These are phyloP conservation scores for Maniola hyperantus DNA, from an alignment of 2,888 invertebrate species.

Conservation along the genomic window DNA sequence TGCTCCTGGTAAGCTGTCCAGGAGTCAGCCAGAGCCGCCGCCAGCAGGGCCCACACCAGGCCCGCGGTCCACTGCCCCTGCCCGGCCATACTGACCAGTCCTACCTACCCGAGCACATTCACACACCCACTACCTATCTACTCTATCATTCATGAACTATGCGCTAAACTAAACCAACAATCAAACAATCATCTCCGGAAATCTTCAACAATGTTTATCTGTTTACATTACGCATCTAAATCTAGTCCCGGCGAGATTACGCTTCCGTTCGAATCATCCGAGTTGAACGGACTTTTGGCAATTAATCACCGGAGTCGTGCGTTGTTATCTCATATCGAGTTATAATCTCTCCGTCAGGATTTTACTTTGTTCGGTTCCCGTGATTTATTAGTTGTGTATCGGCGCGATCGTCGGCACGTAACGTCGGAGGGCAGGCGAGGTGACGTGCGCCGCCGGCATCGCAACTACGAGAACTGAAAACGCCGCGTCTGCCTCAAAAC, in stretches of 20 bases:
- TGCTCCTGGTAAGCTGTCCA: conserved; percentile 86
- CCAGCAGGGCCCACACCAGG: conserved; percentile 64
- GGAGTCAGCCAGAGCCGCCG: conserved; percentile 83
- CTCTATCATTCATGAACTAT: conserved; percentile 51
- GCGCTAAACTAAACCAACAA: conserved; percentile 61
- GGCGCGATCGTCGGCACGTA: conserved; percentile 68
- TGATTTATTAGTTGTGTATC: conserved; percentile 74
- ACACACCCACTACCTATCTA: conserved; percentile 52
- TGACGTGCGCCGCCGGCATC: conserved; percentile 72
- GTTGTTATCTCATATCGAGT: conserved; percentile 73
- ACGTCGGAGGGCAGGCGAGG: conserved; percentile 53
- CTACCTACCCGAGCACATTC: conserved; percentile 57
- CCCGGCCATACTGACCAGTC: conserved; percentile 57
- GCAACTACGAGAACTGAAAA: conserved; percentile 69
- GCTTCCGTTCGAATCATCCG: conserved; percentile 60
- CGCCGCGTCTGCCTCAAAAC: conserved; percentile 52
- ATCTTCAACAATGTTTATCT: conserved; percentile 71
- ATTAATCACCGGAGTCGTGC: conserved; percentile 67
- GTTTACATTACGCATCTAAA: conserved; percentile 70
- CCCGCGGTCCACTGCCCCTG: conserved; percentile 61
- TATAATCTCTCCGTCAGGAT: conserved; percentile 71
- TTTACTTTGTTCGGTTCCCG: conserved; percentile 63
- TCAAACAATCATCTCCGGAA: conserved; percentile 54
- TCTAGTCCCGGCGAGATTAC: conserved; percentile 62
- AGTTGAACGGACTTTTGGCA: conserved; percentile 61